Evolutionary conservation across 2,888 invertebrate genomes (phyloP).

Genomic region (Bimastos eiseni): DNA sequence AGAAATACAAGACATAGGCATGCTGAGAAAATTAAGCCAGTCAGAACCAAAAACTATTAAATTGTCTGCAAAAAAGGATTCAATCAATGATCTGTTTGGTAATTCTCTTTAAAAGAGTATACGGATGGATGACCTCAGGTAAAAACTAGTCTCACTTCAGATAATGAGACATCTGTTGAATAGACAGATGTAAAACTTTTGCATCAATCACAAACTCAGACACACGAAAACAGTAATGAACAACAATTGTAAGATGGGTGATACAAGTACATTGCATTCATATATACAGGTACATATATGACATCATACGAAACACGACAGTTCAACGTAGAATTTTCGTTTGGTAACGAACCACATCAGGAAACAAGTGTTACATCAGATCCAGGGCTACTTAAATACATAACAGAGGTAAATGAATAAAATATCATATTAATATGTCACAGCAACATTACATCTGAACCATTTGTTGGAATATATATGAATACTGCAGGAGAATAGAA

Average conservation of each 20-base stretch:
- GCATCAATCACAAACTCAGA: background rate
- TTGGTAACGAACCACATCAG: background rate
- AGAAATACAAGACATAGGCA: too few relatives aligned
- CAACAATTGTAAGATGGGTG: background rate
- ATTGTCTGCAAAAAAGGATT: background rate
- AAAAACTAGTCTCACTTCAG: background rate
- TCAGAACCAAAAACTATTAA: background rate
- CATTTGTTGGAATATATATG: background rate
- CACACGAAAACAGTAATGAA: background rate
- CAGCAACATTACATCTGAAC: background rate
- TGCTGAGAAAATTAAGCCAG: too few relatives aligned
- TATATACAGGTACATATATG: background rate
- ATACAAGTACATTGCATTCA: background rate
- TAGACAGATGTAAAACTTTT: background rate
- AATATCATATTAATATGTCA: background rate
- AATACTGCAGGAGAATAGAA: background rate
- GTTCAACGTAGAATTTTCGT: background rate
- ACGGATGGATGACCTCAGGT: background rate
- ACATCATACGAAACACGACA: background rate
- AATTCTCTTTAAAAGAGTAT: background rate
- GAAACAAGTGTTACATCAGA: background rate
- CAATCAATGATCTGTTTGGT: background rate
- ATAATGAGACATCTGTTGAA: background rate
- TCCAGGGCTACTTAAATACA: background rate
- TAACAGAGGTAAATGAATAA: background rate